phyloP scores from a whole-genome alignment of 2,888 invertebrate genomes.

The Pterostichus niger region DNA sequence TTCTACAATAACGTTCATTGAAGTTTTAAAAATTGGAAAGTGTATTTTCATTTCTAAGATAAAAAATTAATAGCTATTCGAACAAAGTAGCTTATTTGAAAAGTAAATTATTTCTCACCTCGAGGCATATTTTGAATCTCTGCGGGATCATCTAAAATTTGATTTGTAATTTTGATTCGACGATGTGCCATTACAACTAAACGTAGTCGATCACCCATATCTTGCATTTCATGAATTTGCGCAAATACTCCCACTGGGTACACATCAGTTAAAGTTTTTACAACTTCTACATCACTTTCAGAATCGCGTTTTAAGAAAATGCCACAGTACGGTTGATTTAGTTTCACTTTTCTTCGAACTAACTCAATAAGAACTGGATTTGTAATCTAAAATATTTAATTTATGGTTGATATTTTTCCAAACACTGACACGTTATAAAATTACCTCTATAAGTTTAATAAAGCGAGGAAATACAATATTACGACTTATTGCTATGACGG shows the following conservation, averaged over 20 bases:
- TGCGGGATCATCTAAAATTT: slow-evolving; percentile 86
- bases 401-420: not conserved
- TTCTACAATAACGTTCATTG: slow-evolving; percentile 90
- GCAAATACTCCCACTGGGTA: slow-evolving; percentile 97
- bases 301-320: slow-evolving; percentile 96
- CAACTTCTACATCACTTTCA: slow-evolving; percentile 92
- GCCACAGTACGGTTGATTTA: slow-evolving; percentile 98
- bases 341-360: slow-evolving; percentile 93
- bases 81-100: slow-evolving; percentile 17
- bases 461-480: slow-evolving; percentile 99
- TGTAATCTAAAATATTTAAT: slow-evolving; percentile 82
- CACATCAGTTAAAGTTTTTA: slow-evolving; percentile 90
- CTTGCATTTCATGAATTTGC: slow-evolving; percentile 98
- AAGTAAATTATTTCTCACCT: slow-evolving; percentile 71
- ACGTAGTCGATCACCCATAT: slow-evolving; percentile 92
- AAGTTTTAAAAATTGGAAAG: slow-evolving; percentile 90
- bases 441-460: slow-evolving; percentile 97
- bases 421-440: slow-evolving; percentile 35
- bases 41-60: slow-evolving; percentile 86
- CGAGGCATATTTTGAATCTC: slow-evolving; percentile 77
- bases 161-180: slow-evolving; percentile 89
- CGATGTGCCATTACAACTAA: slow-evolving; percentile 97
- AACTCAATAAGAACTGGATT: slow-evolving; percentile 93
- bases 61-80: slow-evolving; percentile 36
- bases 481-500: slow-evolving; percentile 94